Base-by-base conservation (phyloP, 2,797 vertebrate genomes). In the Adelosebastes latens region DNA sequence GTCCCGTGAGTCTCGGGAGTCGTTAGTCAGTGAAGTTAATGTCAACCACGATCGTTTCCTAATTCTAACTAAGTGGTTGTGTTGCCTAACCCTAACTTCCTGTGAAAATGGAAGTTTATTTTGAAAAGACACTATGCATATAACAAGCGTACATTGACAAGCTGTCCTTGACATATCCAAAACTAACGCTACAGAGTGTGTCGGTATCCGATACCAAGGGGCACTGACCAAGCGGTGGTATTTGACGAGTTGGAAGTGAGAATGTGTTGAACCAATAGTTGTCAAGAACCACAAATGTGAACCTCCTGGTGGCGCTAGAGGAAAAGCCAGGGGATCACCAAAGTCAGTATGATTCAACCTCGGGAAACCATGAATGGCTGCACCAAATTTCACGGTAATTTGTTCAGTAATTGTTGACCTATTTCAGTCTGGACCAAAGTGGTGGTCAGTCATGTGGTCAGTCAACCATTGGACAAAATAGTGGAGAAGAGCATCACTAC, bases 391-490 rank as follows among this genome's bases (percentile, higher is more conserved):
- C 2, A 18, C 6, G 6, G 32, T 3, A 46, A 70, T 24, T 13
- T 0, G 20, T 55, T 14, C 4, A 55, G 20, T 29, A 9, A 36
- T 8, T 60, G 24, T 58, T 39, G 14, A 56, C 0, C 13, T n/a
- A 56, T 36, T 55, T 56, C n/a, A 24, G 49, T 27, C 5, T 42
- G 36, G 62, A 25, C 0, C 0, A 39, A 7, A 46, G 42, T 0
- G 42, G 42, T 46, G 14, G 29, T 32, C 7, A 32, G 24, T 46
- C 8, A 7, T 64, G 0, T 0, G 36, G 65, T 32, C 0, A 2
- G 27, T 53, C 8, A 6, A 52, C 49, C 31, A 1, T 0, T 24
- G 3, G 31, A 34, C 9, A 20, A 70, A 70, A 8, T 5, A n/a
- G 14, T n/a, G 20, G 20, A 34, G 59, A 32, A 22, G 60, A 34